phyloP scores from a whole-genome alignment of 2,113 vertebrate genomes.

The Cricetomys ansorgei region DNA sequence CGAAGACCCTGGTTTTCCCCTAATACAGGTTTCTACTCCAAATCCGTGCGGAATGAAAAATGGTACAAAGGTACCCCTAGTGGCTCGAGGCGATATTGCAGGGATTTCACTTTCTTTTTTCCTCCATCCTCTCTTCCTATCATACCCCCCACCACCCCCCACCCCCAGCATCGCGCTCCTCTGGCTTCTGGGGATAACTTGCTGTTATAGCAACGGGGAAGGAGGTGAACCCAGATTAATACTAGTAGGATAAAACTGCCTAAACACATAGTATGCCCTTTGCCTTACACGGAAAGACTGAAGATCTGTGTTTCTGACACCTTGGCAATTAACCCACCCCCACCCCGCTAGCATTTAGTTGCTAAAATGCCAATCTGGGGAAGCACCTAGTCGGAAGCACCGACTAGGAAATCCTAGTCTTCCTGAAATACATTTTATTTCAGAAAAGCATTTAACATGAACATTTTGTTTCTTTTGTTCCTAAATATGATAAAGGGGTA shows the following conservation, averaged over 20 bases:
- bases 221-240: background rate
- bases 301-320: background rate
- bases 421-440: constrained; percentile 34
- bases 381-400: background rate
- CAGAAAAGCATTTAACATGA: background rate
- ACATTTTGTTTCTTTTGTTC: background rate
- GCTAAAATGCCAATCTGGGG: background rate
- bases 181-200: background rate
- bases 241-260: background rate
- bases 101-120: constrained; percentile 4
- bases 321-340: background rate
- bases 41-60: constrained; percentile 89
- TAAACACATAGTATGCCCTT: background rate
- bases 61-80: constrained; percentile 92
- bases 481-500: background rate
- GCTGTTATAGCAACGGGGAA: background rate
- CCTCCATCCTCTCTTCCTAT: background rate
- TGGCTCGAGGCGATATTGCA: constrained; percentile 86
- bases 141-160: background rate
- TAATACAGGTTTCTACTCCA: constrained; percentile 89
- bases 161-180: background rate
- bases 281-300: background rate
- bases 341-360: constrained; percentile 5
- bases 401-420: background rate
- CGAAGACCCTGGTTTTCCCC: constrained; percentile 89